These are phyloP conservation scores for Euwallacea fornicatus DNA, from an alignment of 1,140 invertebrate species.

Conservation along the genomic window DNA sequence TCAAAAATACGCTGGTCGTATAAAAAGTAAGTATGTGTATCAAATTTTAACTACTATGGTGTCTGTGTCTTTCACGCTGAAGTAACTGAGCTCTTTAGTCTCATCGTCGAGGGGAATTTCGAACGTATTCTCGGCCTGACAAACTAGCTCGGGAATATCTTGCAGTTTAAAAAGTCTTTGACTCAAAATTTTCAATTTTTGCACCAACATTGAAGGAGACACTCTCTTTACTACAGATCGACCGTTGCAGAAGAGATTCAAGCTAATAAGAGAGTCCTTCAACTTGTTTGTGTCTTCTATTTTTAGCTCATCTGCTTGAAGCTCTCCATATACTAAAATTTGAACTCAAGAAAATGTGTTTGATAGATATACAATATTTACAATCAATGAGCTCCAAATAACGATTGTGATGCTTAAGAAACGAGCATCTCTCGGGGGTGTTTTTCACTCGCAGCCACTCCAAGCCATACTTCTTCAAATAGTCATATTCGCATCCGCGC, in stretches of 20 bases:
- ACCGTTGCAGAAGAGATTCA: conserved; percentile 62
- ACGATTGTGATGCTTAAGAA: conserved; percentile 72
- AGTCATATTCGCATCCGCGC: conserved; percentile 85
- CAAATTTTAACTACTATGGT: conserved; percentile 57
- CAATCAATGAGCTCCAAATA: conserved; percentile 64
- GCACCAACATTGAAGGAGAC: conserved; percentile 76
- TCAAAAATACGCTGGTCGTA: neutral
- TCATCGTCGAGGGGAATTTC: conserved; percentile 78
- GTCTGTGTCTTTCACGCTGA: conserved; percentile 83
- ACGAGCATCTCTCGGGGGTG: conserved; percentile 57
- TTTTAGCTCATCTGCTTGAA: conserved; percentile 69
- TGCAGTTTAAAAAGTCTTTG: conserved; percentile 68
- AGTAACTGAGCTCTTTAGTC: conserved; percentile 78
- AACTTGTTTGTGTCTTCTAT: conserved; percentile 64
- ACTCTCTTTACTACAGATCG: conserved; percentile 68
- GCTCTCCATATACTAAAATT: conserved; percentile 72
- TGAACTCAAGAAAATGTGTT: conserved; percentile 7
- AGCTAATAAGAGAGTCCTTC: conserved; percentile 68
- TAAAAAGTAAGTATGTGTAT: neutral
- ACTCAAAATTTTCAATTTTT: conserved; percentile 75
- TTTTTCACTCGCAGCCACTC: conserved; percentile 67
- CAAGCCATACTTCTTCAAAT: conserved; percentile 76
- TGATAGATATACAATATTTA: conserved; percentile 47
- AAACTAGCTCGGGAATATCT: conserved; percentile 55
- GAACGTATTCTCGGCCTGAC: conserved; percentile 61